phyloP scores from a whole-genome alignment of 2,888 invertebrate genomes.

The Resseliella maxima region DNA sequence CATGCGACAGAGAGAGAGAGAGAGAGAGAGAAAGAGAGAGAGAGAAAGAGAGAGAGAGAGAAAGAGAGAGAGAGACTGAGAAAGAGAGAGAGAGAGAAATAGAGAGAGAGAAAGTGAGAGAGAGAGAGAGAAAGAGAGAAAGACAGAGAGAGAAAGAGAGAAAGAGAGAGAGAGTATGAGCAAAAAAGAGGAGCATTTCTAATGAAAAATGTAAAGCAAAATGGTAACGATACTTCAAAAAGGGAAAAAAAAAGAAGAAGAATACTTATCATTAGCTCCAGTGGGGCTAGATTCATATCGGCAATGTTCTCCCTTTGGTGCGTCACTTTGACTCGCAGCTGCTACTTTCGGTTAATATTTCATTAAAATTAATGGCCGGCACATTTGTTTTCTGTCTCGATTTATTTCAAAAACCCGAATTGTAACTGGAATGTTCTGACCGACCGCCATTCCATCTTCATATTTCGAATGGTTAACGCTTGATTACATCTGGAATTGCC shows the following conservation, averaged over 20 bases:
- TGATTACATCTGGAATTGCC: not conserved
- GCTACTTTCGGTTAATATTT: constrained; percentile 43
- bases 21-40: too few relatives aligned
- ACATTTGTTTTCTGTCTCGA: constrained; percentile 35
- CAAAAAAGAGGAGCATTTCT: not conserved
- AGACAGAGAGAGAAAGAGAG: too few relatives aligned
- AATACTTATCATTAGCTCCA: constrained; percentile 49
- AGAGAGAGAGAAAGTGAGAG: too few relatives aligned
- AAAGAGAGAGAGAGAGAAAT: too few relatives aligned
- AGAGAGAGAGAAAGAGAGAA: too few relatives aligned
- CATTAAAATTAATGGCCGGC: constrained; percentile 36
- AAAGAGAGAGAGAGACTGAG: too few relatives aligned
- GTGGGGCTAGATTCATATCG: not conserved
- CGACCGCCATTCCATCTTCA: not conserved
- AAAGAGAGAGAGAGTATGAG: too few relatives aligned
- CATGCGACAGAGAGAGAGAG: not conserved
- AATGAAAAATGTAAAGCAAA: constrained; percentile 20
- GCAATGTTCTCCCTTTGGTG: not conserved
- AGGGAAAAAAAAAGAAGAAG: too few relatives aligned
- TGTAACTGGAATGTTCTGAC: not conserved
- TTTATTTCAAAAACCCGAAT: not conserved
- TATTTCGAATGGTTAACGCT: not conserved
- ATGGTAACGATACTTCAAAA: not conserved
- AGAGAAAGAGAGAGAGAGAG: too few relatives aligned
- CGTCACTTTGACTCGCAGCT: not conserved